These are phyloP conservation scores for Drosophila neoperkinsi DNA, from an alignment of 2,888 invertebrate species.

Conservation along the genomic window DNA sequence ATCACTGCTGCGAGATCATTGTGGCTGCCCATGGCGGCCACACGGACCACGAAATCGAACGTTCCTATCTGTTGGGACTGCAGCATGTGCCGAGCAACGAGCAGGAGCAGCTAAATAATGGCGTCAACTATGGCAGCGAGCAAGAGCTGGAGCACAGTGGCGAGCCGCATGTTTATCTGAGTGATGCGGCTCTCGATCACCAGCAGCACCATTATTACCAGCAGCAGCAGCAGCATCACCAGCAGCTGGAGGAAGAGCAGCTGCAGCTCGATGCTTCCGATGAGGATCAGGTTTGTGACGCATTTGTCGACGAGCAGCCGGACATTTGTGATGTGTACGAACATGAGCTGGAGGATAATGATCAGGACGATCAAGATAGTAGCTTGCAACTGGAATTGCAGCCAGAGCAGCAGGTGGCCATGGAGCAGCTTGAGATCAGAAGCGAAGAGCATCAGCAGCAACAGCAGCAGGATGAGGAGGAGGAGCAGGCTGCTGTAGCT, in stretches of 20 bases:
- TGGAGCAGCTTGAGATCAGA: slow-evolving; percentile 22
- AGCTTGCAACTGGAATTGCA: slow-evolving; percentile 24
- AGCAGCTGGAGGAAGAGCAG: slow-evolving; percentile 33
- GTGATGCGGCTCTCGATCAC: slow-evolving; percentile 62
- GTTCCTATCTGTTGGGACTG: slow-evolving; percentile 48
- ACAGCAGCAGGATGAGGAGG: slow-evolving; percentile 8
- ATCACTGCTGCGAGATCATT: slow-evolving; percentile 67
- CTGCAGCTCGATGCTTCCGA: slow-evolving; percentile 46
- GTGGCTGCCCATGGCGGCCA: slow-evolving; percentile 46
- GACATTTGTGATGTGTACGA: slow-evolving; percentile 70
- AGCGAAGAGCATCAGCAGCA: neutral
- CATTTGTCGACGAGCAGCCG: slow-evolving; percentile 56
- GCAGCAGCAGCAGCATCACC: slow-evolving; percentile 11
- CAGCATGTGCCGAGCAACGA: slow-evolving; percentile 14
- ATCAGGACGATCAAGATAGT: slow-evolving; percentile 43
- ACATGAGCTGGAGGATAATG: slow-evolving; percentile 67
- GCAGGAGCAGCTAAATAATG: slow-evolving; percentile 33
- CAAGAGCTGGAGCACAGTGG: slow-evolving; percentile 19
- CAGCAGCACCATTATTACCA: slow-evolving; percentile 30
- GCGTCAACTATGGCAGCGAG: slow-evolving; percentile 21
- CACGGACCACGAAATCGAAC: slow-evolving; percentile 43
- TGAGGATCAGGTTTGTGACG: slow-evolving; percentile 46
- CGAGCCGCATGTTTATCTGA: slow-evolving; percentile 60
- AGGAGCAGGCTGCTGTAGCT: neutral
- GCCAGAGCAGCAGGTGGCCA: slow-evolving; percentile 20